Base-by-base conservation (phyloP, 2,888 invertebrate genomes). In the Xanthorhoe designata region DNA sequence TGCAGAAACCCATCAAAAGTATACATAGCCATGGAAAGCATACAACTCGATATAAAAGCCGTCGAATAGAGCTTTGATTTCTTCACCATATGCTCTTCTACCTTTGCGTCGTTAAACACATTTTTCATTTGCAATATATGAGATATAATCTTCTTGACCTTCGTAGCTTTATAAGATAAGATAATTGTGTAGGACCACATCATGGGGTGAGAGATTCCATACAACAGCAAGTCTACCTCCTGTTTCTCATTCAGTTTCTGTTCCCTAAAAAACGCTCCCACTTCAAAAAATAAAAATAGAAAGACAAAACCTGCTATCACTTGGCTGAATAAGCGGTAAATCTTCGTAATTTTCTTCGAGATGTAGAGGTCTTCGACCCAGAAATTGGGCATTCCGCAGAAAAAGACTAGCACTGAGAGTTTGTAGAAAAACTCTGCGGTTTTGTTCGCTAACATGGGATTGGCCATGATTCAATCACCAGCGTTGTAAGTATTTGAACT, bases 61-160 rank as follows among this genome's bases (percentile, higher is more conserved):
- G 64, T 47, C 0, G 79, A 66, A 42, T 79, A 85, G 2, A 73
- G 38, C 45, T 71, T 70, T 0, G 78, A 70, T 51, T 74, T 83
- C 35, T 62, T 76, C 5, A 89, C 79, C 85, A 88, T 86, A 8
- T 76, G 65, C 52, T 61, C 68, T 49, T 90, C 88, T 7, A 87
- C 76, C 2, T 73, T 67, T 0, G 63, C 57, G 60, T 89, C 84
- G 53, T 85, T 88, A 64, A 82, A 74, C 0, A 75, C 60, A 2
- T 61, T 61, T 62, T 87, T 88, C 29, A 87, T 62, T 0, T 84
- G 68, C 0, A 75, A 64, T 42, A 87, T 63, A 3, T 71, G 73
- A 8, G 74, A 69, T 1, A 87, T 29, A 7, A 87, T 66, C 32
- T 64, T 64, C 38, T 60, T 77, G 0, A 85, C 68, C 19, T 73